Base-by-base conservation (phyloP, 2,888 invertebrate genomes). In the Criorhina ranunculi region DNA sequence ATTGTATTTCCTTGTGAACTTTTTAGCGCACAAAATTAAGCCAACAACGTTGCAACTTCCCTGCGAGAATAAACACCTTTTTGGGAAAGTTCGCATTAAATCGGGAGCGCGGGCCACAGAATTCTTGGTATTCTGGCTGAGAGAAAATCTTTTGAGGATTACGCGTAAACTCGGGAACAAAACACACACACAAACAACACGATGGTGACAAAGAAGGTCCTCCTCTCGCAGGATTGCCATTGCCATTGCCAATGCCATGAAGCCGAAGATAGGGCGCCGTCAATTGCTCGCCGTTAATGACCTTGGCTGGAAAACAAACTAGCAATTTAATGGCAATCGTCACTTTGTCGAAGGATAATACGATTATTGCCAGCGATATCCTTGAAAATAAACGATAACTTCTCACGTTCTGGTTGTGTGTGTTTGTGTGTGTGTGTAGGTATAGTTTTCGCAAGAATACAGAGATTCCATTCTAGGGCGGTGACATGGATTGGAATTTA, bases 321-420 rank as follows among this genome's bases (percentile, higher is more conserved):
- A 79, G 73, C 79, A 62, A 79, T 78, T 83, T 79, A 83, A 73
- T 64, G 79, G 80, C 85, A 85, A 85, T 80, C 85, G 85, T 85
- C 85, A 80, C 80, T 85, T 85, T 85, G 80, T 85, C 79, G 75
- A 80, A 69, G 79, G 79, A 85, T 85, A 76, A 80, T 70, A 76
- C 85, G 80, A 83, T 75, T 85, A 80, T 76, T 85, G 79, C 80
- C 59, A 40, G 62, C 80, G 75, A 85, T 85, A 75, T 80, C 85
- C 75, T 80, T 80, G 80, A 75, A 80, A 79, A 80, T 80, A 60
- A 80, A 80, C 75, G 85, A 79, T 70, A 69, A 62, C 73, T 69
- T 69, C 75, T 35, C 60, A 77, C 73, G 78, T 73, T 73, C 60
- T 44, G 60, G 29, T 15, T 78, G 66, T 64, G 46, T n/a, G n/a